Base-by-base conservation (phyloP, 2,888 invertebrate species). In the Teleiodes luculella region DNA sequence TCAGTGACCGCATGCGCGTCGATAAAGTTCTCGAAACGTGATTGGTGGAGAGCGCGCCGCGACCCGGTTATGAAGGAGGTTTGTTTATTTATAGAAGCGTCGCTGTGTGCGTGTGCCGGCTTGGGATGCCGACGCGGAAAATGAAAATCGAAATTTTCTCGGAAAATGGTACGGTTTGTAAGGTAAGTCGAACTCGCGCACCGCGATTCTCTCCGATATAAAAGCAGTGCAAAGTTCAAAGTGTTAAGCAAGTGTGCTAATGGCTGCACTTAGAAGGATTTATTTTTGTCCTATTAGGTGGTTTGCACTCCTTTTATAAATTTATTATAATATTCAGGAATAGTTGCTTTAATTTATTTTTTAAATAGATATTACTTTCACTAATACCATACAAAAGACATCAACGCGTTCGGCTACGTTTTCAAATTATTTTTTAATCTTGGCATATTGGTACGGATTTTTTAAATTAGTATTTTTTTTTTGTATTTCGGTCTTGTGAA, bases 1-100 rank as follows among this genome's bases (percentile, higher is more conserved):
- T 86, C 87, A 83, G 74, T 83, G 85, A 84, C 86, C 88, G 89
- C 84, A 82, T 84, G 86, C 87, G 85, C 86, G 88, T 78, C 83
- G 85, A 86, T 83, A 83, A 78, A 59, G 65, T 80, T 82, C 79
- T 77, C 68, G 82, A 69, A 66, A 55, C 61, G 78, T 64, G 83
- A 89, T 89, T 89, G 89, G 89, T 74, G 59, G 80, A 74, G 63
- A 53, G 62, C 61, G 62, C 60, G 58, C 72, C 58, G 61, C 74
- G 82, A 80, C 83, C 84, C 76, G 82, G 73, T 80, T 80, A 74
- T 64, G 74, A 74, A 74, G 71, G 71, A 72, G 70, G 78, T 79
- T 80, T 85, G 78, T 81, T 81, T 83, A 80, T 82, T 76, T 74
- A 74, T 78, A 77, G 67, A 65, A 14, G 37, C 58, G 57, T 61